Base-by-base conservation (phyloP, 1,140 invertebrate genomes). In the Caenorhabditis briggsae region DNA sequence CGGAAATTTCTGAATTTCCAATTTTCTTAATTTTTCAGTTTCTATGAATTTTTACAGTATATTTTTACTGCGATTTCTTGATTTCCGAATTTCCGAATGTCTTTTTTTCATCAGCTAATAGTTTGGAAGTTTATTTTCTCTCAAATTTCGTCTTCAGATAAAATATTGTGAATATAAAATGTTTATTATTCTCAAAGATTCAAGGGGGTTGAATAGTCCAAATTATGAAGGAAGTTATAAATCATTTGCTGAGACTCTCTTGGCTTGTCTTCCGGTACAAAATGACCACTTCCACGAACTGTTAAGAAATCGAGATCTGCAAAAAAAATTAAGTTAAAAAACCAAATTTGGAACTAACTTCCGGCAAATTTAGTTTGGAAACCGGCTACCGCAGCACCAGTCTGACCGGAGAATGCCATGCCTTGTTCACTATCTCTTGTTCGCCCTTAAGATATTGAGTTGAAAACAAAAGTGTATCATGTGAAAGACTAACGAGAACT, bases 291-390 rank as follows among this genome's bases (percentile, higher is more conserved):
- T 43, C 85, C 85, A 18, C 85, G 50, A 55, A 86, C 74, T 5
- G 85, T 86, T 14, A 86, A 41, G 41, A 61, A 86, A 43, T 86
- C 85, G 2, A 86, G 53, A 74, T 85, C 84, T 85, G 43, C 1
- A 85, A 58, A 41, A 23, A 56, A 41, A 48, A 16, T 65, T 0
- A 23, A 6, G 18, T 1, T 25, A 16, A 64, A 25, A 85, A 50
- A 43, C 14, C 46, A 74, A 33, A 12, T 64, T 18, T 11, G 46
- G n/a, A 78, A 64, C 65, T 33, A 70, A 86, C 85, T 83, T 86
- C 85, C 78, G 43, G 33, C 20, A 18, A 55, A 86, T 43, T 48
- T 58, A 12, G 55, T 48, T 25, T 58, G 43, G 48, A 82, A 82
- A n/a, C 85, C 85, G 20, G 85, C 85, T 48, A 86, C 85, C 18